Percentiles rank a stretch among this genome's conserved stretches.
These are phyloP conservation scores for Falco biarmicus DNA, from an alignment of 2,797 vertebrate species.

Conservation along the genomic window DNA sequence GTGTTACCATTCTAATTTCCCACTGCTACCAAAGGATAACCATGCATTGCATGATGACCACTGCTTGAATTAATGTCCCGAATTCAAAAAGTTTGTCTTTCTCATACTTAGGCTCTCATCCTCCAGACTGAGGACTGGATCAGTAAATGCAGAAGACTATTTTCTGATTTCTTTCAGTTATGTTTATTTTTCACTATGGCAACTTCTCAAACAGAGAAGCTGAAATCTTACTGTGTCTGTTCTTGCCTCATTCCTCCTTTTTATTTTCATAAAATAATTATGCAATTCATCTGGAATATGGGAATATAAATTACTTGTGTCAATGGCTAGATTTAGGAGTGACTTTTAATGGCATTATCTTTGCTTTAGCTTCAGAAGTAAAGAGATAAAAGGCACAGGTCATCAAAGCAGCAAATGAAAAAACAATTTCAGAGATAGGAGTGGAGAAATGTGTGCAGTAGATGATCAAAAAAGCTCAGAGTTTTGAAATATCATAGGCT, in stretches of 20 bases:
- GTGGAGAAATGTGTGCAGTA: neutral
- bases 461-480: neutral
- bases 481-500: neutral
- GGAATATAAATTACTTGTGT: neutral
- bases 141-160: neutral
- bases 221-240: neutral
- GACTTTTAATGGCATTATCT: neutral
- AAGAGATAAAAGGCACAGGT: neutral
- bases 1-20: accelerated
- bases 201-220: constrained; percentile 19
- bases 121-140: neutral
- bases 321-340: neutral
- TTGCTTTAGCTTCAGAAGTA: neutral
- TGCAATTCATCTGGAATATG: neutral
- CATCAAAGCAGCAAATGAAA: neutral
- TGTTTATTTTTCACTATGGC: constrained; percentile 31
- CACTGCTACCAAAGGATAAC: neutral
- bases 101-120: neutral
- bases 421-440: neutral
- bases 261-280: neutral
- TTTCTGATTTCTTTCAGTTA: neutral
- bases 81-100: neutral
- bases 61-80: neutral
- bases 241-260: neutral
- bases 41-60: neutral